Conservation (phyloP, 2,888 invertebrate species). For the Galerucella calmariensis region DNA sequence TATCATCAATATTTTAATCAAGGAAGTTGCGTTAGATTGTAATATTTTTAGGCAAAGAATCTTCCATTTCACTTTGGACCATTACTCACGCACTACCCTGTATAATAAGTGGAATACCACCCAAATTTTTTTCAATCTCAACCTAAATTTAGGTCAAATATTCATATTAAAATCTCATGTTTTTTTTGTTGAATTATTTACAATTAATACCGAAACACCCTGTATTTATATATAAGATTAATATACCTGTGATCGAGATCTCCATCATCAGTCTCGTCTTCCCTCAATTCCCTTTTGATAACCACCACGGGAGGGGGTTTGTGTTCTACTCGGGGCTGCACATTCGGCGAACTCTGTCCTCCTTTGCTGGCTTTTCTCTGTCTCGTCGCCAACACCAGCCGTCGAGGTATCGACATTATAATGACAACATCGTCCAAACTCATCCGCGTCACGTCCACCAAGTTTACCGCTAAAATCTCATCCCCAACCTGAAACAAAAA, state of each 20-base stretch:
- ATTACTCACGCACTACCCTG: too few species aligned
- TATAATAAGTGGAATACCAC: too few species aligned
- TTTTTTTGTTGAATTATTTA: too few species aligned
- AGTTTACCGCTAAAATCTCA: slow-evolving; percentile 97
- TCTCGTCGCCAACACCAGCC: slow-evolving; percentile 92
- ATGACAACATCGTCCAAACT: slow-evolving; percentile 99
- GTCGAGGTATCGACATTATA: slow-evolving; percentile 98
- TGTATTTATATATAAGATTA: not conserved
- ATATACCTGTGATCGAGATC: slow-evolving; percentile 65
- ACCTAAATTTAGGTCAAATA: too few species aligned
- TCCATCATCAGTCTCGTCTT: slow-evolving; percentile 79
- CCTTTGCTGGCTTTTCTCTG: slow-evolving; percentile 78
- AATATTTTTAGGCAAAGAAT: too few species aligned
- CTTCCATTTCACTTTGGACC: too few species aligned
- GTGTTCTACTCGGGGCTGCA: slow-evolving; percentile 78
- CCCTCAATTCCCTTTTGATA: slow-evolving; percentile 86
- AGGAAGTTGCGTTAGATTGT: too few species aligned
- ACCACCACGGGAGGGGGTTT: slow-evolving; percentile 93
- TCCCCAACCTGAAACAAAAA: slow-evolving; percentile 83
- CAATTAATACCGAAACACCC: too few species aligned
- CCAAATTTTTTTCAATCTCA: too few species aligned
- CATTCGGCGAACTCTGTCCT: slow-evolving; percentile 67
- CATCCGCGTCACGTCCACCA: slow-evolving; percentile 98
- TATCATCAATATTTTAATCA: too few species aligned
- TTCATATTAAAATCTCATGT: too few species aligned